Evolutionary conservation across 92 coral and sea anemone genomes (phyloP), one percentile per base, ranked within the genome.

Genomic region (Umimayanthus kanabou): DNA sequence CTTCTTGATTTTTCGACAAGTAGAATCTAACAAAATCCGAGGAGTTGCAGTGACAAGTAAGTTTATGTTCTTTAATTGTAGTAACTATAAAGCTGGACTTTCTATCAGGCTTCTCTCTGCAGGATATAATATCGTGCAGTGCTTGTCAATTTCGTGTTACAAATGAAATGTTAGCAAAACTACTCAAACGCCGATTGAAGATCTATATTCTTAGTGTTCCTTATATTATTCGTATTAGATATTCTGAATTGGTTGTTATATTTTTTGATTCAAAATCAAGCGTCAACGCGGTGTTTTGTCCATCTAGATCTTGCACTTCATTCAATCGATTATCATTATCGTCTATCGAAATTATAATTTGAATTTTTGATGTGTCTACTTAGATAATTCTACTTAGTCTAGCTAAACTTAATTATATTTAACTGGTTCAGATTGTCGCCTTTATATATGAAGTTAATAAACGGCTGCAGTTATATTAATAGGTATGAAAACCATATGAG

Each of bases 21-120:
- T 75, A 75, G 22, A 40, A 37, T 82, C 92, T 14, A 58, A 87
- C 73, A 88, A 67, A 15, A 87, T 93, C 7, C 88, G 94, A 75
- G 95, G 95, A 77, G 94, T 93, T 85, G 86, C 95, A 45, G 58
- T 91, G 10, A 93, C 95, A 40, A 93, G 95, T 93, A 87, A 93
- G 95, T 93, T 20, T 40, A 1, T 43, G 37, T 39, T 16, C 11
- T 16, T 61, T 61, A 6, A 61, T 22, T 61, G 69, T 61, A 18
- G 25, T 22, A 16, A 3, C 7, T 61, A 33, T 33, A 33, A 6
- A 61, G 25, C 8, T 61, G 4, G 69, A 20, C 26, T 61, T 18
- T 61, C n/a, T 61, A 22, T 61, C 25, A 61, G 5, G 25, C 26
- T 61, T 61, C 69, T 61, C 69, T 61, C 69, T 75, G 79, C n/a